Conservation (phyloP, 2,113 vertebrate species). For the Myrmecophaga tridactyla region DNA sequence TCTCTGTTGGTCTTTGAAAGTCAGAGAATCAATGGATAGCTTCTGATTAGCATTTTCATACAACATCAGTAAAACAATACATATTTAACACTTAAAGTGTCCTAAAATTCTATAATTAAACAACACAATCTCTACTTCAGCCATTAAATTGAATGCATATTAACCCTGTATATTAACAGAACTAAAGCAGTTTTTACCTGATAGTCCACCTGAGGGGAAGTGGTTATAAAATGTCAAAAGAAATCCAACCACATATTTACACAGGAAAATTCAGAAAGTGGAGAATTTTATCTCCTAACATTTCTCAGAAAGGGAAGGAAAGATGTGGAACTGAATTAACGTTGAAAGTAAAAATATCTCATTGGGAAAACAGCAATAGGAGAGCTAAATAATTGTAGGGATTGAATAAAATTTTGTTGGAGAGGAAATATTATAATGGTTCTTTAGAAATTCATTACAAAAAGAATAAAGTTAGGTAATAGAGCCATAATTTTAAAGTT, state of each 20-base stretch:
- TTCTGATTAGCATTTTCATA: slow-evolving; percentile 16
- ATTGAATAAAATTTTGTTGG: not conserved
- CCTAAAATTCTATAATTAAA: slow-evolving; percentile 33
- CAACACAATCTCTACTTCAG: not conserved
- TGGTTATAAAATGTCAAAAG: not conserved
- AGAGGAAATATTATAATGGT: not conserved
- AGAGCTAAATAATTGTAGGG: not conserved
- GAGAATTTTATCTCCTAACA: not conserved
- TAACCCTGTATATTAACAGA: not conserved
- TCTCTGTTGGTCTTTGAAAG: not conserved
- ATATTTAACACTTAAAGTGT: not conserved
- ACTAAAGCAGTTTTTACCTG: not conserved
- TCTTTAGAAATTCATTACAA: not conserved
- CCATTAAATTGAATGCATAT: slow-evolving; percentile 5
- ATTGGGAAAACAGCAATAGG: not conserved
- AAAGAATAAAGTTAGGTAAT: not conserved
- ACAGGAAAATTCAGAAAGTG: not conserved
- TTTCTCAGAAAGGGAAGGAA: slow-evolving; percentile 9
- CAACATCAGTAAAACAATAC: not conserved
- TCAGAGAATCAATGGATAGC: slow-evolving; percentile 1
- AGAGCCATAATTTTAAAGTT: not conserved
- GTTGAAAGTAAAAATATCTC: slow-evolving; percentile 9
- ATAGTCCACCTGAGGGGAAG: not conserved
- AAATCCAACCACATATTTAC: not conserved
- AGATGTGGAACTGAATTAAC: slow-evolving; percentile 6